phyloP scores from a whole-genome alignment of 2,113 vertebrate genomes.

The Baryphthengus martii region DNA sequence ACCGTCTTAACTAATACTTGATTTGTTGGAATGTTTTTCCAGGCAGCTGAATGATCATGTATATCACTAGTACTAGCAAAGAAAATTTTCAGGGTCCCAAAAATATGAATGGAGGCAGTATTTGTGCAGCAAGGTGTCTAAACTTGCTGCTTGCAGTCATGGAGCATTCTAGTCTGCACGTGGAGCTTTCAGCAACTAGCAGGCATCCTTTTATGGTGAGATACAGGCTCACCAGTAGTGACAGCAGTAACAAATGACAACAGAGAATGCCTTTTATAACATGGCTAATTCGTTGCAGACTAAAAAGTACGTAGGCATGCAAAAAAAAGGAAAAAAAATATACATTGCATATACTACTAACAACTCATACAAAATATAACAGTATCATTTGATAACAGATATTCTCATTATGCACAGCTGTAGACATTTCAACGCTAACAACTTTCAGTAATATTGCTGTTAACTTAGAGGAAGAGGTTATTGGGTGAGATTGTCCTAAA shows the following conservation, averaged over 20 bases:
- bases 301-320: not conserved
- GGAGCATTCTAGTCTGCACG: slow-evolving; percentile 40
- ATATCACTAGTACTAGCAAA: not conserved
- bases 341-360: not conserved
- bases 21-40: not conserved
- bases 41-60: not conserved
- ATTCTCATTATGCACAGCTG: not conserved
- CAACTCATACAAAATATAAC: not conserved
- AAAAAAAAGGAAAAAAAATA: not conserved
- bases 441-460: not conserved
- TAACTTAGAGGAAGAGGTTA: not conserved
- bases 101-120: not conserved
- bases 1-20: not conserved
- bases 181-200: not conserved
- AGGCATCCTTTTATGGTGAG: slow-evolving; percentile 19
- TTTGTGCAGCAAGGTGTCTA: slow-evolving; percentile 28
- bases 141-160: slow-evolving; percentile 19
- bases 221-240: not conserved
- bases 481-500: not conserved
- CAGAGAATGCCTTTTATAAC: not conserved
- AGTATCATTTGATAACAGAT: not conserved
- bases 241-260: slow-evolving; percentile 24
- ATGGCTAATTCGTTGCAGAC: not conserved
- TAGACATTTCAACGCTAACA: not conserved
- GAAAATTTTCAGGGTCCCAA: not conserved